A percentile compares a stretch with the other conserved stretches of the same genome.
Conservation (phyloP, 2,888 invertebrate genomes). For the Willowsia nigromaculata region DNA sequence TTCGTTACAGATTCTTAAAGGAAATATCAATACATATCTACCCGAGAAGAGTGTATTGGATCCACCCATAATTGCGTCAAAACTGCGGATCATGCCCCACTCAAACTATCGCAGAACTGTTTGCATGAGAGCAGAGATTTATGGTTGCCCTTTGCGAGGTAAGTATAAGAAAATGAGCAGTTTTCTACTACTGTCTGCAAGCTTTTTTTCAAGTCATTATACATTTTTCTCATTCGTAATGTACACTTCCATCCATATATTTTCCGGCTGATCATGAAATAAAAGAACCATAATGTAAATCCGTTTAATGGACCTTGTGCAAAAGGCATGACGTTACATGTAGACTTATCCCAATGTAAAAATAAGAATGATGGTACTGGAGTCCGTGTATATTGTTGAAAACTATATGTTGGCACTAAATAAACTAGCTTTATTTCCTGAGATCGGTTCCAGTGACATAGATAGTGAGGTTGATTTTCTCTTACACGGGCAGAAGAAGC, state of each 20-base stretch:
- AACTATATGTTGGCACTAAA: constrained; percentile 42
- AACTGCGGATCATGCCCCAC: constrained; percentile 91
- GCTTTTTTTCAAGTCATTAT: constrained; percentile 30
- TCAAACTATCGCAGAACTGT: constrained; percentile 91
- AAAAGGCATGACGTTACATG: not conserved
- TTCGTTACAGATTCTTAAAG: constrained; percentile 86
- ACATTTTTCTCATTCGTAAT: not conserved
- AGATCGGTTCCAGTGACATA: constrained; percentile 60
- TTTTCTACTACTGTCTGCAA: not conserved
- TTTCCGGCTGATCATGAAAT: constrained; percentile 23
- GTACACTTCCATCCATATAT: constrained; percentile 5
- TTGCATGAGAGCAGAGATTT: constrained; percentile 94
- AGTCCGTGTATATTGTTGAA: not conserved
- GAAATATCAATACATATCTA: constrained; percentile 93
- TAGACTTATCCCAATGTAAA: not conserved
- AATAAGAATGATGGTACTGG: not conserved
- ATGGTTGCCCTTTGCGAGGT: constrained; percentile 92
- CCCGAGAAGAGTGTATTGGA: constrained; percentile 88
- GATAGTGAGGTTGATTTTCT: constrained; percentile 37
- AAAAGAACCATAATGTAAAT: constrained; percentile 38
- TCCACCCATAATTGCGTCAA: constrained; percentile 92
- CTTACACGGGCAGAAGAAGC: not conserved
- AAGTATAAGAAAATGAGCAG: constrained; percentile 73
- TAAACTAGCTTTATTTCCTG: constrained; percentile 59
- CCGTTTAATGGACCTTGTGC: constrained; percentile 51